Percentiles rank a stretch among this genome's conserved stretches.
phyloP scores from a whole-genome alignment of 1,140 invertebrate species.

The Ylistrum balloti region DNA sequence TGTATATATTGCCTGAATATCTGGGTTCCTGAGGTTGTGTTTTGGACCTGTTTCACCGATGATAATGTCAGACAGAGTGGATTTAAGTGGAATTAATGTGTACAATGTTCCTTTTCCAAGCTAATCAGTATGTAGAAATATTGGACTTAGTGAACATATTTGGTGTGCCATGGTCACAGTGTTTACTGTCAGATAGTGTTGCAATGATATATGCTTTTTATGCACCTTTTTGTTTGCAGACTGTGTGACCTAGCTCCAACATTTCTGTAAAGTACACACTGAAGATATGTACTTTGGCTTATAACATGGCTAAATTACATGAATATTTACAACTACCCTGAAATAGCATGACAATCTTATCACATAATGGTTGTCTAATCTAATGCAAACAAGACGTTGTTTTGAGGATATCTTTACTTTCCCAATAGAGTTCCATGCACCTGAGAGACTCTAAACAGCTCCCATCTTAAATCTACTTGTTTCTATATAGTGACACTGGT shows the following conservation, averaged over 20 bases:
- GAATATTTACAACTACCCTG: no score
- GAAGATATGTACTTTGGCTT: no score
- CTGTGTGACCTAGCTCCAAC: neutral
- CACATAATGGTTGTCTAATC: no score
- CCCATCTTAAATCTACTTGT: no score
- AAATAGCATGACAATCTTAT: no score
- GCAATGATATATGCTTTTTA: neutral
- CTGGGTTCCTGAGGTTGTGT: neutral
- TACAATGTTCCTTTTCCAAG: neutral
- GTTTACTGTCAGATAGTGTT: neutral
- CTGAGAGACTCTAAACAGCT: no score
- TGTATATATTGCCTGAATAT: no score
- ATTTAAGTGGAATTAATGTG: neutral
- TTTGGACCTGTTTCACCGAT: neutral
- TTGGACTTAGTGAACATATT: neutral
- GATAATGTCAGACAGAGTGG: neutral
- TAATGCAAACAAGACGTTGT: no score
- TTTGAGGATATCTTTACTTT: no score
- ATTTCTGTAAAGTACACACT: neutral
- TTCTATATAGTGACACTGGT: no score
- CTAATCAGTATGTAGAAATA: neutral
- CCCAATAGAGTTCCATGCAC: no score
- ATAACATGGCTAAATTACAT: no score
- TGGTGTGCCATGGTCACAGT: neutral
- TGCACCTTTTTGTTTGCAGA: neutral